Base-by-base conservation (phyloP, 2,888 invertebrate species). In the Limnephilus auricula region DNA sequence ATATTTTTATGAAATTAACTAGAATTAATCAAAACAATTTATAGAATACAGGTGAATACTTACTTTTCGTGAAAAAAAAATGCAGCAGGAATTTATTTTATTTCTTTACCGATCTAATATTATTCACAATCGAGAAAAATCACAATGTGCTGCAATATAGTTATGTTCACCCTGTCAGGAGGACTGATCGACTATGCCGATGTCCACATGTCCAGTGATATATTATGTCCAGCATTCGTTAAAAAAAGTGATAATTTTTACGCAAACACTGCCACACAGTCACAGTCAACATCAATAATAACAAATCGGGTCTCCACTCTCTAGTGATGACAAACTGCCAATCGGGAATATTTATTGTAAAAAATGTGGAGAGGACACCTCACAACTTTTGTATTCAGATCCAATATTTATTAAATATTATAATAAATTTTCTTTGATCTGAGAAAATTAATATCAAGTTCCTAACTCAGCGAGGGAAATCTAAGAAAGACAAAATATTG, bases 231-330 rank as follows among this genome's bases (percentile, higher is more conserved):
- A 50, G 34, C 65, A n/a, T 90, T 90, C 83, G 34, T 90, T 31
- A 90, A 90, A 83, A 34, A 32, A 30, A 65, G n/a, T 45, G 90
- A 90, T 90, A 90, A 90, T 83, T 32, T 86, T 86, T 65, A 88
- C 87, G 78, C 78, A 88, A 79, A 79, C 87, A 87, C 34, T 78
- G 78, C 12, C 12, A 40, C 37, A 37, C 37, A 34, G 34, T 4
- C 37, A 37, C 37, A 34, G 34, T 4, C 34, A 4, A 82, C 32
- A n/a, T 18, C 40, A 84, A 84, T 84, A 84, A 84, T 84, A 84
- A 84, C 84, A 84, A 84, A 40, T 84, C 84, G 25, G 40, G 40
- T 84, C 40, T n/a, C 34, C n/a, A 84, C 34, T 34, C 34, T 34
- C 34, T 4, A 34, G 2, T 85, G 85, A 40, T 85, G 85, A 85